phyloP scores from a whole-genome alignment of 1,140 invertebrate genomes.

The Uloborus diversus region DNA sequence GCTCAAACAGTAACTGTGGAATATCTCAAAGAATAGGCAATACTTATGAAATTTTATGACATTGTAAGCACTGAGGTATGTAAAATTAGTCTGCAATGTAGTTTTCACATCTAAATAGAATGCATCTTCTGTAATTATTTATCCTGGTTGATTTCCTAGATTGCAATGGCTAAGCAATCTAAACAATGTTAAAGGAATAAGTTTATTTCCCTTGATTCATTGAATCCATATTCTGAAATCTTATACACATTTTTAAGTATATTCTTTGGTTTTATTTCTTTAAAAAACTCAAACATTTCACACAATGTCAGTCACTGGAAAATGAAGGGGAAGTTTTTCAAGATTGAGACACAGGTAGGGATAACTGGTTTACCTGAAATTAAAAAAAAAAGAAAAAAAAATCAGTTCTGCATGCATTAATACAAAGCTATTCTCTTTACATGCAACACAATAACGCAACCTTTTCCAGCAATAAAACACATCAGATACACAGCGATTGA shows the following conservation, averaged over 20 bases:
- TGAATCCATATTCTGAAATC: neutral
- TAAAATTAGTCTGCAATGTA: neutral
- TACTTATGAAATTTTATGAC: too few relatives aligned
- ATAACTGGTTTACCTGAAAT: slow-evolving; percentile 18
- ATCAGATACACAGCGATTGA: too few relatives aligned
- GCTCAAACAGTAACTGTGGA: too few relatives aligned
- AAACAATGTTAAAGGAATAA: neutral
- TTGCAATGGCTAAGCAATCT: neutral
- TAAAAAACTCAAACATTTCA: slow-evolving; percentile 4
- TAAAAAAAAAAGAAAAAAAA: too few relatives aligned
- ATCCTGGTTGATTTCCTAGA: neutral
- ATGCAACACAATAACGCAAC: too few relatives aligned
- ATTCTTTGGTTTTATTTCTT: slow-evolving; percentile 44
- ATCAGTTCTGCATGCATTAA: too few relatives aligned
- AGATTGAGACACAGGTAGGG: slow-evolving; percentile 32
- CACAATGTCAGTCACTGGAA: slow-evolving; percentile 28
- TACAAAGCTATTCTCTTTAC: too few relatives aligned
- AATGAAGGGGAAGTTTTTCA: neutral
- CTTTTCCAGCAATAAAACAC: too few relatives aligned
- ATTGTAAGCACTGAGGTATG: slow-evolving; percentile 7
- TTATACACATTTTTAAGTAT: slow-evolving; percentile 12
- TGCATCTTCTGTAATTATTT: neutral
- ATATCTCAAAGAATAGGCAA: too few relatives aligned
- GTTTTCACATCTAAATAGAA: neutral
- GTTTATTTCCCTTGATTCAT: neutral